Percentiles rank a stretch among this genome's conserved stretches.
Evolutionary conservation across 2,113 vertebrate genomes (phyloP).

Genomic region (Myrmecophaga tridactyla): DNA sequence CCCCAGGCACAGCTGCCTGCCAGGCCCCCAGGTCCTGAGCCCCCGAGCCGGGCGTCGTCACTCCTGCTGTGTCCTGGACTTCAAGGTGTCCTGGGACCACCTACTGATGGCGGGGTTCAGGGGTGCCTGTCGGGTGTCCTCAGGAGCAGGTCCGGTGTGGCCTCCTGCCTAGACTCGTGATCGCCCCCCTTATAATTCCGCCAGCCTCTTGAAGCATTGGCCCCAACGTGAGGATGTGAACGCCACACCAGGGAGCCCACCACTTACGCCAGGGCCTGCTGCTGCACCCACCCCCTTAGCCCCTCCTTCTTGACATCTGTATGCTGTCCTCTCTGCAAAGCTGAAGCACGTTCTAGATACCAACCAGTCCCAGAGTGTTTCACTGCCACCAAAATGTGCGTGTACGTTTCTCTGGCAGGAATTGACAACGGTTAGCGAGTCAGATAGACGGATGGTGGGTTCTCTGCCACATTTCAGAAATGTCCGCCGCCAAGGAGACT

Average conservation of each 20-base stretch:
- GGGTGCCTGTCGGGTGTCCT: too few species aligned
- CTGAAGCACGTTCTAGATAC: neutral
- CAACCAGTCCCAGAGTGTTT: neutral
- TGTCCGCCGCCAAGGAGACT: neutral
- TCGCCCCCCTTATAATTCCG: neutral
- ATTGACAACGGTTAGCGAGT: neutral
- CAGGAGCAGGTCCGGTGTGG: too few species aligned
- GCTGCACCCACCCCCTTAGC: neutral
- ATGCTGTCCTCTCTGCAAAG: neutral
- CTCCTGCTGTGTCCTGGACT: neutral
- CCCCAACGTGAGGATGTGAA: neutral
- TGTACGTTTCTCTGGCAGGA: neutral
- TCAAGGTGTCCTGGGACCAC: too few species aligned
- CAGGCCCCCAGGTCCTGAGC: too few species aligned
- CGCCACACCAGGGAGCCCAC: neutral
- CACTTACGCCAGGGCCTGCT: neutral
- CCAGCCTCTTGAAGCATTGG: neutral
- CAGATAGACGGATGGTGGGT: neutral
- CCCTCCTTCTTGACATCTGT: neutral
- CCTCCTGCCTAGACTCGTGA: neutral
- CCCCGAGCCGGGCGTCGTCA: neutral
- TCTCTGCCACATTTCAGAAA: neutral
- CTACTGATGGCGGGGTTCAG: too few species aligned
- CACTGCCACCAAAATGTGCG: neutral
- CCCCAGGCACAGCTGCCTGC: too few species aligned